Conservation (phyloP, 1,140 invertebrate genomes). For the Hylyphantes graminicola region DNA sequence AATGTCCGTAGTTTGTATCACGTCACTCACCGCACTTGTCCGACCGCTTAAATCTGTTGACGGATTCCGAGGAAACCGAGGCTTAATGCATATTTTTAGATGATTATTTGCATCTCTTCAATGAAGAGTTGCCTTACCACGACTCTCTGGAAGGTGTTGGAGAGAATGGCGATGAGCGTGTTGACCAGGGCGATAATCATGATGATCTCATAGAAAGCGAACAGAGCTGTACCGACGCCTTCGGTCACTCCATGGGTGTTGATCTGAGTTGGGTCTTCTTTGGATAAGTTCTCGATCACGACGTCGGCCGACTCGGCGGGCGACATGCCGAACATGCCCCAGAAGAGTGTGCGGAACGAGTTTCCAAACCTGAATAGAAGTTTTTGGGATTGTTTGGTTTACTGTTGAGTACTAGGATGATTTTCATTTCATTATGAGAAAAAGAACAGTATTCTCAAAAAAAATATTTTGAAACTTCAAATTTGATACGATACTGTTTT, state of each 20-base stretch:
- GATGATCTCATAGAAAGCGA: constrained; percentile 75
- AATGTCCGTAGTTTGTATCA: no score
- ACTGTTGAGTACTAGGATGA: no score
- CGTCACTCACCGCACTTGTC: no score
- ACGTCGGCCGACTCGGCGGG: constrained; percentile 39
- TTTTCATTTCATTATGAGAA: no score
- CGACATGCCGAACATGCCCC: constrained; percentile 76
- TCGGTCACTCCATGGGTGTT: constrained; percentile 72
- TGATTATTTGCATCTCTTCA: no score
- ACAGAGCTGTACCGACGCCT: constrained; percentile 74
- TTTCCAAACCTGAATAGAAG: constrained; percentile 2
- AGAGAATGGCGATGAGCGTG: constrained; percentile 82
- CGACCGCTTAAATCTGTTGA: no score
- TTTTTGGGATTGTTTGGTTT: no score
- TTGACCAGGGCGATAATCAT: constrained; percentile 79
- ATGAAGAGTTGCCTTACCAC: constrained; percentile 13
- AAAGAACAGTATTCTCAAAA: no score
- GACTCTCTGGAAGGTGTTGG: constrained; percentile 78
- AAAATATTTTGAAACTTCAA: no score
- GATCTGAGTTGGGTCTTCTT: not conserved
- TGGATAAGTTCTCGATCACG: constrained; percentile 7
- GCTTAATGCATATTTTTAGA: no score
- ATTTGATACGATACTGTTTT: no score
- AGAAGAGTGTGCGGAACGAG: constrained; percentile 78
- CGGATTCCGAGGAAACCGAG: no score